Evolutionary conservation across 2,113 vertebrate species (phyloP).

Genomic region (Empidonax alnorum): DNA sequence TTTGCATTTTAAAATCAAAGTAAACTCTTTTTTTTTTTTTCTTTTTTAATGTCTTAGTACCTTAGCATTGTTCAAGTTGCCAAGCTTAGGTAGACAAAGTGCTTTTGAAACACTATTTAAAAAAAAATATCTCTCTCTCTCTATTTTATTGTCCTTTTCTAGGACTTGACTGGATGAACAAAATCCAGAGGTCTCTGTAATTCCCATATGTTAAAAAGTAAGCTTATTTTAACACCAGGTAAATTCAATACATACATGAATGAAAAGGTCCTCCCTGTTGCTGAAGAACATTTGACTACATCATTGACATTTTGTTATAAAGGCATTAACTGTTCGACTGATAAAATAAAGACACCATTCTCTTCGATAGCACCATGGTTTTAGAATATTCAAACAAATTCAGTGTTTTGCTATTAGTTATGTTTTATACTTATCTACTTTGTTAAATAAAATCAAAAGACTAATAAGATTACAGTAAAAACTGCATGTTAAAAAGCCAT

Average conservation of each 20-base stretch:
- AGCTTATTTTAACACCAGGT: conserved; percentile 69
- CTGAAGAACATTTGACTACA: conserved; percentile 63
- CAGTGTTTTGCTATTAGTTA: conserved; percentile 81
- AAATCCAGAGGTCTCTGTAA: conserved; percentile 75
- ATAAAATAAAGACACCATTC: conserved; percentile 80
- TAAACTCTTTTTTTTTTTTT: conserved; percentile 66
- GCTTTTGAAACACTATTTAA: conserved; percentile 82
- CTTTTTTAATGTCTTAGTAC: conserved; percentile 74
- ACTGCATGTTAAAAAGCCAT: conserved; percentile 80
- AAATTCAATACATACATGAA: conserved; percentile 69
- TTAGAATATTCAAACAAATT: conserved; percentile 83
- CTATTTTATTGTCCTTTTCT: conserved; percentile 72
- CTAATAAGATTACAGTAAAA: conserved; percentile 79
- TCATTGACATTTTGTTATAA: conserved; percentile 74
- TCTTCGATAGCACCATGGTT: conserved; percentile 89
- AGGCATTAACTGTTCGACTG: conserved; percentile 81
- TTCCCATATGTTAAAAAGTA: conserved; percentile 74
- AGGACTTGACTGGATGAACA: conserved; percentile 72
- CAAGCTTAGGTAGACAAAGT: conserved; percentile 86
- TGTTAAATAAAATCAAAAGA: conserved; percentile 78
- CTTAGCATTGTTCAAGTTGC: conserved; percentile 79
- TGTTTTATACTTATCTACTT: conserved; percentile 70
- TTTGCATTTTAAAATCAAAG: conserved; percentile 77
- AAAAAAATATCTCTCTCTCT: conserved; percentile 72
- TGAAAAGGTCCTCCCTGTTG: conserved; percentile 61